A percentile compares a stretch with the other conserved stretches of the same genome.
These are phyloP conservation scores for Melanotus villosus DNA, from an alignment of 2,888 invertebrate species.

Conservation along the genomic window DNA sequence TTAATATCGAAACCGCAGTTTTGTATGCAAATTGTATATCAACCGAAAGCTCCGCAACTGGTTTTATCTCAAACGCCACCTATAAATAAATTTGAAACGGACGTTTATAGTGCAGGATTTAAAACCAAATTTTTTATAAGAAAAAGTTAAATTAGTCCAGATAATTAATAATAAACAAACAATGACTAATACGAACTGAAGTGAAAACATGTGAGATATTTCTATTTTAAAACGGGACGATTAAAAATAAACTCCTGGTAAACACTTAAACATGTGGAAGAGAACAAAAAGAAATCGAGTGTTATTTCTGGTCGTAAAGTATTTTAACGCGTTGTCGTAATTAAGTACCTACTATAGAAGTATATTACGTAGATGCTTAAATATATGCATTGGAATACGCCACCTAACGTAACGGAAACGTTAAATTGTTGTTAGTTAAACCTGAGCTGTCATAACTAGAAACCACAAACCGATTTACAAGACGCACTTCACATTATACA, in stretches of 20 bases:
- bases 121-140: too few relatives aligned
- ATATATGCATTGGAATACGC: not conserved
- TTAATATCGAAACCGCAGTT: constrained; percentile 29
- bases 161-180: constrained; percentile 11
- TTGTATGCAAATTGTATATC: constrained; percentile 38
- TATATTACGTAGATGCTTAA: not conserved
- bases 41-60: constrained; percentile 4
- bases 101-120: not conserved
- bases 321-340: not conserved
- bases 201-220: constrained; percentile 8
- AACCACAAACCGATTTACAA: too few relatives aligned
- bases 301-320: constrained; percentile 22
- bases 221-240: constrained; percentile 1
- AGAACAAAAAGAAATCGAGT: constrained; percentile 1
- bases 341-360: not conserved
- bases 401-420: not conserved
- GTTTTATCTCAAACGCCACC: constrained; percentile 18
- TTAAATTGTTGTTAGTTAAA: too few relatives aligned
- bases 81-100: not conserved
- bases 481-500: too few relatives aligned
- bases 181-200: constrained; percentile 10
- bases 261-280: constrained; percentile 3
- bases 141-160: too few relatives aligned
- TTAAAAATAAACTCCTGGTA: constrained; percentile 18
- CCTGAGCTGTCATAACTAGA: too few relatives aligned